These are phyloP conservation scores for Silurus meridionalis DNA, from an alignment of 2,113 vertebrate species.

Conservation along the genomic window DNA sequence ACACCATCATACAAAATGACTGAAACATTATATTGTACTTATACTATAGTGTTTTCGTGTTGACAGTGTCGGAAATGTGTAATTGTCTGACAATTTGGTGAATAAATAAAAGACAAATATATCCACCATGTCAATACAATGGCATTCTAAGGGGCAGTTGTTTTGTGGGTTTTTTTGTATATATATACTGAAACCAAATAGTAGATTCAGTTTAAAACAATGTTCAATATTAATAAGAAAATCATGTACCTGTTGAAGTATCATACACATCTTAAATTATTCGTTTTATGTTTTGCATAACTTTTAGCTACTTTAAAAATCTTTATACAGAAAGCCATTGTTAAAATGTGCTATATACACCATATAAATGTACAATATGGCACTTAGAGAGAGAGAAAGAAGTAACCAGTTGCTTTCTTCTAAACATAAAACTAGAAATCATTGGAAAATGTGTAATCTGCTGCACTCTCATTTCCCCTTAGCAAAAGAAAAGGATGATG, in stretches of 20 bases:
- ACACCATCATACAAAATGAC: constrained; percentile 31
- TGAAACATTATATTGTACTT: not conserved
- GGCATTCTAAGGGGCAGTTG: constrained; percentile 22
- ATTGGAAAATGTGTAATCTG: not conserved
- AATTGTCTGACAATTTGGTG: constrained; percentile 36
- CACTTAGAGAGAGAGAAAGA: no score
- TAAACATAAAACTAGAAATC: not conserved
- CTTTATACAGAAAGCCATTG: not conserved
- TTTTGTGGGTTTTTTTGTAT: not conserved
- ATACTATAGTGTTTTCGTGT: constrained; percentile 31
- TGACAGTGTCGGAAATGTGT: constrained; percentile 44
- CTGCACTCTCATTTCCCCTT: constrained; percentile 9
- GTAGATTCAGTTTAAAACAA: not conserved
- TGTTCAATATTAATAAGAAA: not conserved
- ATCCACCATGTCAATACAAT: constrained; percentile 34
- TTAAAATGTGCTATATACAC: not conserved
- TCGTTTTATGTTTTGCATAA: no score
- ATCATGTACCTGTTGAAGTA: not conserved
- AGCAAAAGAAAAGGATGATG: not conserved
- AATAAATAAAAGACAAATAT: constrained; percentile 37
- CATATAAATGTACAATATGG: not conserved
- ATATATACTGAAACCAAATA: not conserved
- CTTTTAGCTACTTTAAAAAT: not conserved
- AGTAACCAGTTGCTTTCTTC: not conserved
- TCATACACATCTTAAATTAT: not conserved